Evolutionary conservation across 2,797 vertebrate species (phyloP), one percentile per base, ranked within the genome.

Genomic region (Siniperca scherzeri): DNA sequence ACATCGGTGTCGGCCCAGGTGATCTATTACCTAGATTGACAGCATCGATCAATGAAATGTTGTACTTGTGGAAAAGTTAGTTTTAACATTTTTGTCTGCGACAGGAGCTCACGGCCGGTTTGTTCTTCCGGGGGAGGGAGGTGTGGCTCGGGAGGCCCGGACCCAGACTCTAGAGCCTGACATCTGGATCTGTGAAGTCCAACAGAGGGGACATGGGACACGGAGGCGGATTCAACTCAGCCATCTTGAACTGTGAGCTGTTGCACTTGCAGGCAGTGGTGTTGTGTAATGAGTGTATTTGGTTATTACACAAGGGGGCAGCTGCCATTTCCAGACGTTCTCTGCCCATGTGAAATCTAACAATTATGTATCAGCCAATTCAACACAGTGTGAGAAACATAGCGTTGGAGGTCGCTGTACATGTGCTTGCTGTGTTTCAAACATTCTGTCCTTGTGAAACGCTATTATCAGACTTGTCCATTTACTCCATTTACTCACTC

Each of bases 1-100:
- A 99, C 93, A 94, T 99, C 0, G 97, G 98, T 0, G 86, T 99
- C 2, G 98, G 98, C 62, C 98, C 98, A 46, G 98, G 98, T 99
- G 90, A 94, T 57, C 12, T 14, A 5, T 70, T 27, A 4, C 21
- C 14, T 7, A 0, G 1, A 48, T 2, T 64, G 16, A 53, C 57
- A 57, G n/a, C 38, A 16, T 1, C 2, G 46, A 65, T 60, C 0
- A 0, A 0, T 59, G 6, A 62, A 22, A 17, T 2, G 9, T 33
- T 27, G 16, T 22, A 2, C 25, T 33, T 38, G 8, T 62, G 5
- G n/a, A 44, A 50, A 44, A 40, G 7, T 17, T 50, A 0, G 11
- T 7, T 14, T 7, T n/a, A 21, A 42, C n/a, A 0, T 30, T 69
- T 5, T 38, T 30, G 4, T 85, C 1, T 84, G 44, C 72, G 33